Base-by-base conservation (phyloP, 2,113 vertebrate genomes). In the Danionella cerebrum region DNA sequence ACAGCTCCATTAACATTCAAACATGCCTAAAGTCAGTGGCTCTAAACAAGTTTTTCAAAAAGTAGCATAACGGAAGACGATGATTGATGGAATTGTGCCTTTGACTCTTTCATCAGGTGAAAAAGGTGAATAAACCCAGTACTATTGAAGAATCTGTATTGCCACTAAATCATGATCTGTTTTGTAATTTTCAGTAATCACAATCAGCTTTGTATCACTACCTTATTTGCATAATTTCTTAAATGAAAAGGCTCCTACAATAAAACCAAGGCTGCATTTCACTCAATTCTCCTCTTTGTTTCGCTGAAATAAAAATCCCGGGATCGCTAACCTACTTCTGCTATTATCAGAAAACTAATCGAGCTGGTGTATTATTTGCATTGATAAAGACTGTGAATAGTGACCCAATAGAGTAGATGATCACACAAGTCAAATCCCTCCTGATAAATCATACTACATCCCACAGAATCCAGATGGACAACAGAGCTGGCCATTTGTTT, bases 401-500 rank as follows among this genome's bases (percentile, higher is more conserved):
- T 57, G 21, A 57, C 35, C 58, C 63, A 14, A 41, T 38, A 35
- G 51, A 64, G 66, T 69, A 59, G 35, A 41, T 53, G 51, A 58
- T 33, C 57, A 33, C 7, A 13, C 33, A 39, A 14, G 38, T 39
- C 57, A 63, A 19, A 63, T 35, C 19, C 27, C 42, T 11, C 45
- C 33, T 36, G 42, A 69, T 69, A 69, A 51, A 69, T 60, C 42
- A 16, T 14, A 31, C 4, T 24, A 27, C 47, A 47, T 52, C 44
- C 22, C 27, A 59, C 18, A 2, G 21, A 42, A 27, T 29, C n/a
- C n/a, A n/a, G n/a, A n/a, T n/a, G n/a, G n/a, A n/a, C n/a, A n/a
- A n/a, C n/a, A n/a, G 29, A 38, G 45, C 55, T 16, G 16, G 54
- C 48, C 38, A 5, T 74, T 60, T 65, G 67, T 81, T 85, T 89